Base-by-base conservation (phyloP, 2,888 invertebrate genomes). In the Clitarchus hookeri region DNA sequence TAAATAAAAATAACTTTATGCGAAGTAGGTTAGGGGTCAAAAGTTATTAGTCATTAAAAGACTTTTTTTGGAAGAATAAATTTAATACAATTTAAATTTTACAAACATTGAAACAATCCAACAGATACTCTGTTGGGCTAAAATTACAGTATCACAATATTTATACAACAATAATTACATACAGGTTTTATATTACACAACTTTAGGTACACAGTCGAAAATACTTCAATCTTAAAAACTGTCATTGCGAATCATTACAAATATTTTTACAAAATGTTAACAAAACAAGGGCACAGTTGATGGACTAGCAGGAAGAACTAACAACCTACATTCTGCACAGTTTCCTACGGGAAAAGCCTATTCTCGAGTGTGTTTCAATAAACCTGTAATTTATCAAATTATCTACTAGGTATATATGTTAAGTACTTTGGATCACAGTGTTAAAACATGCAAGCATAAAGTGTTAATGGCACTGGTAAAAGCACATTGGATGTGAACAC, bases 371-470 rank as follows among this genome's bases (percentile, higher is more conserved):
- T 65, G 8, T n/a, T 65, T 11, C 1, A 23, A 65, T 65, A 9
- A 23, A 65, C 19, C 8, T 65, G n/a, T n/a, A 65, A n/a, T n/a
- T n/a, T 65, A n/a, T 65, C 23, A 23, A 65, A 65, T 9, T 53
- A 53, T 53, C 36, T 36, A 36, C 36, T 36, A 36, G 36, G 53
- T 19, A 53, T 19, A 65, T n/a, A 65, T 65, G 6, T 65, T 65
- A 65, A 65, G 65, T 65, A 65, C 65, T 65, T 65, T 23, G 65
- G 65, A 65, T 65, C 65, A 65, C 65, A 65, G n/a, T 65, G 65
- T 65, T 65, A 65, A 65, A 16, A 65, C 19, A 65, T n/a, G 16
- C 8, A 65, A 65, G n/a, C 23, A 23, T 65, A 65, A 65, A 65
- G 16, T n/a, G 16, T 65, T 65, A 65, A 65, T 65, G 65, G 65